A percentile compares a stretch with the other conserved stretches of the same genome.
Evolutionary conservation across 2,113 vertebrate genomes (phyloP).

Genomic region (Oreochromis tanganicae): DNA sequence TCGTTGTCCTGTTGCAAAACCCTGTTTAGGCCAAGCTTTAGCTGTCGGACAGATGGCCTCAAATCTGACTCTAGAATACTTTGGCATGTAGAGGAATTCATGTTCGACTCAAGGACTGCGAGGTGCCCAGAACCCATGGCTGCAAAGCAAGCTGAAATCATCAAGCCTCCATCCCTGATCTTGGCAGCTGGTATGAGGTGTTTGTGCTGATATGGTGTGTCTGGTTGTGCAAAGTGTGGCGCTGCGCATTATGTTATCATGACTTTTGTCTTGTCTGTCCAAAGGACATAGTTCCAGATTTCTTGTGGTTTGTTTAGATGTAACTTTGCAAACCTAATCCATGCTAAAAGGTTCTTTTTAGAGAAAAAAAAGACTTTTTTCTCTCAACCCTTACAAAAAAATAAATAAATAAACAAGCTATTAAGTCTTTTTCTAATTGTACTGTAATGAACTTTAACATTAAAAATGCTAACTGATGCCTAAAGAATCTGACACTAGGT

Average conservation of each 20-base stretch:
- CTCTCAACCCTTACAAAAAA: not conserved
- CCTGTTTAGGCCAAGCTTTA: not conserved
- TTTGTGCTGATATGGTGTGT: not conserved
- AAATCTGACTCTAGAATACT: not conserved
- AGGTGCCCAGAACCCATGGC: not conserved
- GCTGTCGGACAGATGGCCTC: not conserved
- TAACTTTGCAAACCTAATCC: not conserved
- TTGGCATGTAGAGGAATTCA: not conserved
- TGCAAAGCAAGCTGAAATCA: not conserved
- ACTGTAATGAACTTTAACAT: not conserved
- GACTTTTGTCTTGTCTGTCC: not conserved
- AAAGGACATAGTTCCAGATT: not conserved
- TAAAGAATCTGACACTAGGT: not conserved
- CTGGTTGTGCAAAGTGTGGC: not conserved
- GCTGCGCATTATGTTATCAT: not conserved
- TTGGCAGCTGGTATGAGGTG: not conserved
- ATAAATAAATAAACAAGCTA: not conserved
- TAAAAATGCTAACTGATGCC: not conserved
- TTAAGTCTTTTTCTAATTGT: not conserved
- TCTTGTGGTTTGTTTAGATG: not conserved
- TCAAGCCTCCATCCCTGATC: not conserved
- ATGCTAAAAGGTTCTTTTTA: not conserved
- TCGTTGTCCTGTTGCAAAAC: not conserved
- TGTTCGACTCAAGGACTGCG: not conserved
- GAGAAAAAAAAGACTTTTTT: not conserved